phyloP scores from a whole-genome alignment of 1,140 invertebrate genomes.

The Drosophila oshimai region DNA sequence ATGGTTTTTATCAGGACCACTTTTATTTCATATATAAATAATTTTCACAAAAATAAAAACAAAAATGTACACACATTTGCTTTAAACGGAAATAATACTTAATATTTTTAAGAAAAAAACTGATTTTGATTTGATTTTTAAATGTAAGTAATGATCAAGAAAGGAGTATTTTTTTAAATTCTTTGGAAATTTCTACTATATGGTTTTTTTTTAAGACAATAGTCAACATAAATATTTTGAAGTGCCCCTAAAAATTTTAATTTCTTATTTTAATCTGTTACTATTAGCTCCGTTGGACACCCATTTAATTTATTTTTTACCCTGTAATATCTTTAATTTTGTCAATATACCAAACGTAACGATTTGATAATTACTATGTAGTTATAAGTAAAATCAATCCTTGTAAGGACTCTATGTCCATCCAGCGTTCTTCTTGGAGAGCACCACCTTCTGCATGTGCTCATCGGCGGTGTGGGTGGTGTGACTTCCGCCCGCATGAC shows the following conservation, averaged over 20 bases:
- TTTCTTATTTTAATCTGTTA: no score
- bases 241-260: no score
- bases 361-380: not conserved
- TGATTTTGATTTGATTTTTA: no score
- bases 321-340: not conserved
- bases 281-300: no score
- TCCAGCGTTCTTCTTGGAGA: conserved; percentile 55
- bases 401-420: conserved; percentile 43
- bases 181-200: no score
- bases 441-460: conserved; percentile 80
- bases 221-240: no score
- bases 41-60: not conserved
- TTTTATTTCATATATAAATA: not conserved
- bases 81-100: not conserved
- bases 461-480: conserved; percentile 87
- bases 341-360: not conserved
- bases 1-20: not conserved
- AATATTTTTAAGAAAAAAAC: no score
- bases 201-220: no score
- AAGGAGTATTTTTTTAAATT: no score
- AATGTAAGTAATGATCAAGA: no score
- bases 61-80: no score
- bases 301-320: not conserved
- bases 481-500: conserved; percentile 89
- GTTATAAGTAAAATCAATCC: not conserved